Conservation (phyloP, 2,888 invertebrate species). For the Odontomyia ornata region DNA sequence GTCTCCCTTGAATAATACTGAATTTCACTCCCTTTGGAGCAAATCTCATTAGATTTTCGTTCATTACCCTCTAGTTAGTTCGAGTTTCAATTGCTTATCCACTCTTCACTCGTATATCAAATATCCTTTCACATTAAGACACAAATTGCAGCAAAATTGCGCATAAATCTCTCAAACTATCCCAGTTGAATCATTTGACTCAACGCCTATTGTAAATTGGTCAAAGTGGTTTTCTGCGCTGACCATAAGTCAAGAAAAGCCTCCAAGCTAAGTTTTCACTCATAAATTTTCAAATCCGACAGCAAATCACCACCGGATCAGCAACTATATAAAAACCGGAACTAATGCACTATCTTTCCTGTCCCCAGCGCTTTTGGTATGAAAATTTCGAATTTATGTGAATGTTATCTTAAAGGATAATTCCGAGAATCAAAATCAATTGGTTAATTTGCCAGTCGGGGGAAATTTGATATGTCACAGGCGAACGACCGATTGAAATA, state of each 20-base stretch:
- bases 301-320: constrained; percentile 37
- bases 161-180: constrained; percentile 26
- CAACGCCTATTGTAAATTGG: constrained; percentile 36
- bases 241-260: background rate
- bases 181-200: constrained; percentile 24
- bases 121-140: background rate
- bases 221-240: constrained; percentile 7
- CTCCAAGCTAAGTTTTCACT: background rate
- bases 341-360: constrained; percentile 54
- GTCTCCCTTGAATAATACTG: too few relatives aligned
- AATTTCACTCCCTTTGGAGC: too few relatives aligned
- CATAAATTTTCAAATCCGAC: constrained; percentile 24
- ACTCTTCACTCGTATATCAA: background rate
- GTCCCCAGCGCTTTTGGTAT: background rate
- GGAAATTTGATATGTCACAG: constrained; percentile 29
- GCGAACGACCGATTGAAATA: constrained; percentile 63
- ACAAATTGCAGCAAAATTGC: constrained; percentile 14
- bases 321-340: constrained; percentile 55
- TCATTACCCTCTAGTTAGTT: background rate
- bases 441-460: constrained; percentile 26
- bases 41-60: too few relatives aligned
- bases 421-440: constrained; percentile 39
- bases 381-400: constrained; percentile 48
- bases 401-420: constrained; percentile 41
- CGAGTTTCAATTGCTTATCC: background rate